These are phyloP conservation scores for Microctonus brassicae DNA, from an alignment of 2,888 invertebrate species.

Conservation along the genomic window DNA sequence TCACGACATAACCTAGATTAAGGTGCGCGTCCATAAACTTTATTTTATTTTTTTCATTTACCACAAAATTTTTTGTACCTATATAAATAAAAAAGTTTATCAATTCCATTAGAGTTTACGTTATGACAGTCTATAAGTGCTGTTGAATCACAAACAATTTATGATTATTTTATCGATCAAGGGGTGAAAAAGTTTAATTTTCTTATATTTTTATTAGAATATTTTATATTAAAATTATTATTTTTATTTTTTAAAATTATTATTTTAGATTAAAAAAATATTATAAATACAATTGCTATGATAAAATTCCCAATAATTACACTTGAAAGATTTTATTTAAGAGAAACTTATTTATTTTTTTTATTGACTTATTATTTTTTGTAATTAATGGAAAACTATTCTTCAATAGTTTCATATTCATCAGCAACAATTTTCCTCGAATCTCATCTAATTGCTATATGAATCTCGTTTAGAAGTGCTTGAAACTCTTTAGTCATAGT, in stretches of 20 bases:
- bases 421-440: neutral
- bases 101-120: conserved; percentile 3
- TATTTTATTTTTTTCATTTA: neutral
- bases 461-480: neutral
- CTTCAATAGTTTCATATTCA: neutral
- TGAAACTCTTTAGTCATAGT: neutral
- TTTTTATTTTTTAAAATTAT: no score
- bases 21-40: neutral
- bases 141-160: neutral
- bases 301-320: no score
- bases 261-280: no score
- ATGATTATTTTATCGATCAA: conserved; percentile 2
- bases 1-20: neutral
- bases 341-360: neutral
- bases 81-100: neutral
- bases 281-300: no score
- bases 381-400: neutral
- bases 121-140: neutral
- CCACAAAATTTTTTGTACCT: neutral
- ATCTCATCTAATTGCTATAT: neutral
- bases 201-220: neutral
- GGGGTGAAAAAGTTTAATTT: neutral
- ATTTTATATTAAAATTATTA: no score
- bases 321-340: no score
- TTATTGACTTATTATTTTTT: neutral